Evolutionary conservation across 2,113 vertebrate genomes (phyloP), one percentile per base, ranked within the genome.

Genomic region (Calonectris borealis): DNA sequence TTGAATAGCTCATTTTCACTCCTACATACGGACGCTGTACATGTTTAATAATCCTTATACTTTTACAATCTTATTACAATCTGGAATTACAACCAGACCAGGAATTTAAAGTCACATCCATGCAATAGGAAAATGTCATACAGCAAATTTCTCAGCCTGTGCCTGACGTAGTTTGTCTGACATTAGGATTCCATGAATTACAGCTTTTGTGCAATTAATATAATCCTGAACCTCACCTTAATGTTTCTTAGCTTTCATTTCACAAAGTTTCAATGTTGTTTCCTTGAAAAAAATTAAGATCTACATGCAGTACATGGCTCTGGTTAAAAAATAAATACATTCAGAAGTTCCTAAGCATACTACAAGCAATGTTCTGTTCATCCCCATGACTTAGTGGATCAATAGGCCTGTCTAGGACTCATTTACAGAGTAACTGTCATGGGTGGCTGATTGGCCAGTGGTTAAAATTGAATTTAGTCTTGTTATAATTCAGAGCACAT

Each of bases 1-100:
- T 95, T 76, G 46, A 93, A 77, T 76, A 80, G 82, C 69, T 88
- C 48, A 16, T 84, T 81, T 90, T 81, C 88, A 83, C 64, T 86
- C 93, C 72, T 48, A 90, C 86, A 75, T 54, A 58, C 5, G 26
- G 79, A 91, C 12, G 15, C 68, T 76, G 11, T 42, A 72, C 22
- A 48, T 66, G 31, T 40, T 82, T 31, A 65, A 64, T 46, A 85
- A 55, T 21, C 48, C 55, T 86, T 71, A 22, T 27, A 44, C 3
- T 13, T 92, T 80, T 42, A 80, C 31, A 61, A 52, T 83, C 38
- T 76, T 55, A 54, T 38, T 38, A 38, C 36, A 38, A 38, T 38
- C 36, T 0, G 16, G 68, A 78, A 34, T n/a, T 66, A 54, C 44
- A 83, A 51, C 32, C 57, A 87, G 73, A 36, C 11, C 57, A 69